Conservation (phyloP, 37 sponge, comb jelly and placozoan species). For the Halisarca cf. caerulea region DNA sequence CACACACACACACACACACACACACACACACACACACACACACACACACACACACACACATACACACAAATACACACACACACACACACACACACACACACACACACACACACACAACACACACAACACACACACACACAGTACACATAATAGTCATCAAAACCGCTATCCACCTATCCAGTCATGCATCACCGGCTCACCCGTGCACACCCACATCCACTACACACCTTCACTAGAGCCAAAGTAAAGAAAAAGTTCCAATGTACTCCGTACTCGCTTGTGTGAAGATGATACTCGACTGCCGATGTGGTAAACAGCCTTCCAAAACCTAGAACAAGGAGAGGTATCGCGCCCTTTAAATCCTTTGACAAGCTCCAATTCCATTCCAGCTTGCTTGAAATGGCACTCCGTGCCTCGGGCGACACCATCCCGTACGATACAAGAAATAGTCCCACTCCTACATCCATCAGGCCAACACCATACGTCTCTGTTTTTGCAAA, state of each 20-base stretch:
- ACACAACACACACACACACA: constrained; percentile 26
- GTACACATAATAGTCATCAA: not conserved
- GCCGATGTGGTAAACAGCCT: constrained; percentile 65
- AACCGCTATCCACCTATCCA: not conserved
- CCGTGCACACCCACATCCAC: not conserved
- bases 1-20: too few species aligned
- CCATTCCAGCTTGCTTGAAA: not conserved
- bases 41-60: not conserved
- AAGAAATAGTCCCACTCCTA: constrained; percentile 90
- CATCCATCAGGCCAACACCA: constrained; percentile 95
- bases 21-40: not conserved
- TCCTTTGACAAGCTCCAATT: constrained; percentile 6
- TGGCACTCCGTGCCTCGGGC: constrained; percentile 62
- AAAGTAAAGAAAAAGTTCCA: constrained; percentile 99
- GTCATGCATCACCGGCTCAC: not conserved
- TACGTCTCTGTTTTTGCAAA: constrained; percentile 90
- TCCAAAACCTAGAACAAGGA: constrained; percentile 78
- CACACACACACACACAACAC: constrained; percentile 14
- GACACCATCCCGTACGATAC: constrained; percentile 81
- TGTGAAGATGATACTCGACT: constrained; percentile 78
- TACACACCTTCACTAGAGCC: constrained; percentile 75
- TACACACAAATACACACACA: not conserved
- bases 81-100: constrained; percentile 28
- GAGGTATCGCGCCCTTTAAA: constrained; percentile 20
- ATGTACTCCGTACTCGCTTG: constrained; percentile 93